Evolutionary conservation across 2,113 vertebrate species (phyloP).

Genomic region (Varanus komodoensis): DNA sequence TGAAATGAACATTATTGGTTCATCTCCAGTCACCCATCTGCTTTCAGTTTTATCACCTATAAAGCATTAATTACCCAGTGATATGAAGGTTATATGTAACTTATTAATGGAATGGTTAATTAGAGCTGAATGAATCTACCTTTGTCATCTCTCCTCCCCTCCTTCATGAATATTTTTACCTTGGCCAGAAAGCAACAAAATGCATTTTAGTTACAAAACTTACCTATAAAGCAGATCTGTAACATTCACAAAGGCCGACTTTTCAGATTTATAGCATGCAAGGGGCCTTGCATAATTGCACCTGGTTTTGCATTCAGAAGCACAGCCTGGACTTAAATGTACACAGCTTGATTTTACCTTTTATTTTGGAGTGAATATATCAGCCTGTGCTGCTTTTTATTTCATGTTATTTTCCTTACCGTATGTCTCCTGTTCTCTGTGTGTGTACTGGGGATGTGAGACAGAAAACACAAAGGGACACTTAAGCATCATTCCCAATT

Average conservation of each 20-base stretch:
- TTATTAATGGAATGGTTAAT: constrained; percentile 29
- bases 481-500: not conserved
- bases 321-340: not conserved
- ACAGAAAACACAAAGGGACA: not conserved
- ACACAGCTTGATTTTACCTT: not conserved
- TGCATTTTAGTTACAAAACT: not conserved
- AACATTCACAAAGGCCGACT: not conserved
- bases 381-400: not conserved
- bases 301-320: not conserved
- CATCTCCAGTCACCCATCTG: constrained; percentile 47
- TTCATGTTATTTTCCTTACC: not conserved
- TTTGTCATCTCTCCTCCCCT: not conserved
- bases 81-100: constrained; percentile 41
- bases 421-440: too few relatives aligned
- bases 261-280: not conserved
- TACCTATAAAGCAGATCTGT: not conserved
- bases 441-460: not conserved
- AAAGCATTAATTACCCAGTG: constrained; percentile 40
- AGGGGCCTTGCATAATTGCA: not conserved
- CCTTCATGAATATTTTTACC: not conserved
- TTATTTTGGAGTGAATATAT: not conserved
- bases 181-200: not conserved
- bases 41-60: constrained; percentile 45
- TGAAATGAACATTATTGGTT: constrained; percentile 39
- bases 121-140: not conserved